Conservation (phyloP, 2,113 vertebrate genomes). For the Xerus inauris region DNA sequence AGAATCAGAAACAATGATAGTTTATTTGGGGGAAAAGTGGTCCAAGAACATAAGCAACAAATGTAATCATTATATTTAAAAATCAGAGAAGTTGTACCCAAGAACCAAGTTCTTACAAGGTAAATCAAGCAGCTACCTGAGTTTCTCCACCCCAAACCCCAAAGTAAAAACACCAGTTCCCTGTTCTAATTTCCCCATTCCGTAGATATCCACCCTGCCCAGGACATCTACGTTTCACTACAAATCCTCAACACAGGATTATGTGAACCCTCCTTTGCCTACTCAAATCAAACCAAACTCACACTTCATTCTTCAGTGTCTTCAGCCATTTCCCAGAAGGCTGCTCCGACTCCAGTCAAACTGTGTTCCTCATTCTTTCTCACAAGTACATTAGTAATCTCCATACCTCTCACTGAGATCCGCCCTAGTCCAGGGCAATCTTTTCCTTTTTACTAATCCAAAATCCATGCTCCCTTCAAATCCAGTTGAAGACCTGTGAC, state of each 20-base stretch:
- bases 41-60: neutral
- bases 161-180: neutral
- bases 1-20: neutral
- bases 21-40: neutral
- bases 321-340: neutral
- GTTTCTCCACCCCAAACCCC: neutral
- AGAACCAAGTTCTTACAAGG: conserved; percentile 1
- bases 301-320: neutral
- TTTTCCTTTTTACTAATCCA: neutral
- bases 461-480: neutral
- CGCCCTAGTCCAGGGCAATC: too few relatives aligned
- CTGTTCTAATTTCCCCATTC: neutral
- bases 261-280: neutral
- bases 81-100: conserved; percentile 7
- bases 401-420: neutral
- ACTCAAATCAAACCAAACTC: neutral
- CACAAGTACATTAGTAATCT: neutral
- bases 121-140: neutral
- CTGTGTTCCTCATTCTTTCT: neutral
- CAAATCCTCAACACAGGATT: neutral
- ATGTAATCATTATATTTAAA: neutral
- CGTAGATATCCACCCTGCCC: too few relatives aligned
- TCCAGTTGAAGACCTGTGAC: neutral
- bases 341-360: neutral
- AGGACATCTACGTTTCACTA: neutral